Base-by-base conservation (phyloP, 2,888 invertebrate species). In the Mylabris sibirica region DNA sequence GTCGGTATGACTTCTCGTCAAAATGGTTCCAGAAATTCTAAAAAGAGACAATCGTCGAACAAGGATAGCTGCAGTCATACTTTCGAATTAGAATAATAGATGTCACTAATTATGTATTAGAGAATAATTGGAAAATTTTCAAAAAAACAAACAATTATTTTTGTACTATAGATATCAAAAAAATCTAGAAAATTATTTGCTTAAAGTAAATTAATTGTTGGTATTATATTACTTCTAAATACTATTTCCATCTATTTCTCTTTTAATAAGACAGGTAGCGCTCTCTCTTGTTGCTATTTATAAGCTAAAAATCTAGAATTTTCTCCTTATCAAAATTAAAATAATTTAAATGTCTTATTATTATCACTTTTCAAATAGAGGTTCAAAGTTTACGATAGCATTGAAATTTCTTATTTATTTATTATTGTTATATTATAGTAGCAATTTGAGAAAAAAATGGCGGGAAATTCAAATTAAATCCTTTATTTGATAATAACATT, bases 1-100 rank as follows among this genome's bases (percentile, higher is more conserved):
- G 65, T 65, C 68, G 68, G 68, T 59, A 53, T 57, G 64, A 44
- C 60, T 49, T 41, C 17, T 60, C 30, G 11, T n/a, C 59, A 60
- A 20, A 62, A 63, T 60, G 66, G 53, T 69, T 69, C 66, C 44
- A 66, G 69, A 69, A 69, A 53, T 69, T 69, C 66, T 69, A 64
- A 49, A 69, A 65, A 5, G 11, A 34, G 34, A 22, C 59, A 57
- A 9, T 14, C 5, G 8, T 20, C 8, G 20, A 14, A 64, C 12
- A 34, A 20, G 11, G 64, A 34, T n/a, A 34, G 59, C 5, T 59
- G 34, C 9, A 20, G 17, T 20, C 8, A 20, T 1, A 44, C 17
- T 44, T 44, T 3, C 4, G 12, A 38, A 14, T 14, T 62, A 2
- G 4, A 14, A 22, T 22, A 20, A 62, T 1, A 62, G 62, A 62